A percentile compares a stretch with the other conserved stretches of the same genome.
Evolutionary conservation across 2,797 vertebrate species (phyloP).

Genomic region (Babyrousa celebensis): DNA sequence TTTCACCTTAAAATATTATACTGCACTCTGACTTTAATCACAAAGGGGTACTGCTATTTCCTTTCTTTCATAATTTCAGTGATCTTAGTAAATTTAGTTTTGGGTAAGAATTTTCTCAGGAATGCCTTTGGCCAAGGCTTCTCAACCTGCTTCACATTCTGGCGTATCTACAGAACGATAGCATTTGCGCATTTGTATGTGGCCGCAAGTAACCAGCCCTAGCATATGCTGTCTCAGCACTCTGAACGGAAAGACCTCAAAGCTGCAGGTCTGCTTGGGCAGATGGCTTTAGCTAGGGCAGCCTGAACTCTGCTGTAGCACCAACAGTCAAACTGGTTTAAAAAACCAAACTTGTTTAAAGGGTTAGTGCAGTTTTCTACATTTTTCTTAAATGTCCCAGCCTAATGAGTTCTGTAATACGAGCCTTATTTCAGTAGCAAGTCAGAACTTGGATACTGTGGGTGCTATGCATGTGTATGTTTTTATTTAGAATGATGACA

Average conservation of each 20-base stretch:
- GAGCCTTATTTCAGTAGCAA: not conserved
- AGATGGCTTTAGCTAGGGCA: not conserved
- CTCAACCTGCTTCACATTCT: not conserved
- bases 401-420: not conserved
- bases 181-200: not conserved
- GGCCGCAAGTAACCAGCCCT: not conserved
- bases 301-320: not conserved
- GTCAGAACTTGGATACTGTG: not conserved
- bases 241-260: not conserved
- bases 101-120: conserved; percentile 21
- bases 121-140: not conserved
- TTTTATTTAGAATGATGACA: conserved; percentile 53
- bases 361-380: not conserved
- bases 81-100: conserved; percentile 48
- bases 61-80: conserved; percentile 33
- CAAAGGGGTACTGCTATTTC: conserved; percentile 23
- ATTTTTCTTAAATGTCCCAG: conserved; percentile 20
- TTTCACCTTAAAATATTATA: conserved; percentile 54
- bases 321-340: not conserved
- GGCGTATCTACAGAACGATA: not conserved
- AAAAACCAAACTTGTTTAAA: not conserved
- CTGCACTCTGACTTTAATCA: conserved; percentile 25
- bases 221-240: not conserved
- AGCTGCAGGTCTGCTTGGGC: not conserved
- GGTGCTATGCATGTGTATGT: not conserved